Evolutionary conservation across 2,888 invertebrate genomes (phyloP).

Genomic region (Pheosia gnoma): DNA sequence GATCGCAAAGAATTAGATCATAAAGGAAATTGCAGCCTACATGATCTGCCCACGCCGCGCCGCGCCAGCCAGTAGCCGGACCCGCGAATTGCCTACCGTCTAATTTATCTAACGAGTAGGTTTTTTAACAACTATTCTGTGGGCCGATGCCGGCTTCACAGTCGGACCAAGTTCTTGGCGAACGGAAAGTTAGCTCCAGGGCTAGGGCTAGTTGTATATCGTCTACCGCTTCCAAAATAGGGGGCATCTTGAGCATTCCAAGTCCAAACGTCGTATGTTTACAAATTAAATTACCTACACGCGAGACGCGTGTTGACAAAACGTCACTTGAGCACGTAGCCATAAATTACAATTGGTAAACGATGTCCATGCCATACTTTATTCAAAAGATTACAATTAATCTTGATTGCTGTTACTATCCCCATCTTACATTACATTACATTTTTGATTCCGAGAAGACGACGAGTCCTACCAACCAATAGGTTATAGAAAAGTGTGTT

Average conservation of each 20-base stretch:
- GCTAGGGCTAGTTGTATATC: too few species aligned
- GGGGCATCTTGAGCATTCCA: too few species aligned
- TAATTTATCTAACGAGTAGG: neutral
- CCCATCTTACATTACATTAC: neutral
- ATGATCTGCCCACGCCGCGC: conserved; percentile 18
- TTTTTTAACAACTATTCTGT: too few species aligned
- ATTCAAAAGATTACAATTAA: neutral
- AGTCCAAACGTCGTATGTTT: too few species aligned
- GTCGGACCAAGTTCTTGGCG: too few species aligned
- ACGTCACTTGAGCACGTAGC: neutral
- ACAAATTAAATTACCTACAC: neutral
- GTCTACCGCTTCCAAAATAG: too few species aligned
- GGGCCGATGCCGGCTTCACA: too few species aligned
- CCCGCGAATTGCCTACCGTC: neutral
- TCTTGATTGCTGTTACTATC: neutral
- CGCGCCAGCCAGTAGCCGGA: neutral
- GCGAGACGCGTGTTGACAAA: neutral
- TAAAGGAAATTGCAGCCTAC: conserved; percentile 42
- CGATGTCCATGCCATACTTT: neutral
- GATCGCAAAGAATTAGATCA: conserved; percentile 26
- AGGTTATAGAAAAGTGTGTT: too few species aligned
- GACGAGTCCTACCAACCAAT: too few species aligned
- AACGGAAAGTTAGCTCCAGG: too few species aligned
- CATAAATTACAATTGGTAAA: neutral
- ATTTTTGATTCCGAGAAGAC: neutral